Evolutionary conservation across 2,888 invertebrate species (phyloP), one percentile per base, ranked within the genome.

Genomic region (Metopia argyrocephala): DNA sequence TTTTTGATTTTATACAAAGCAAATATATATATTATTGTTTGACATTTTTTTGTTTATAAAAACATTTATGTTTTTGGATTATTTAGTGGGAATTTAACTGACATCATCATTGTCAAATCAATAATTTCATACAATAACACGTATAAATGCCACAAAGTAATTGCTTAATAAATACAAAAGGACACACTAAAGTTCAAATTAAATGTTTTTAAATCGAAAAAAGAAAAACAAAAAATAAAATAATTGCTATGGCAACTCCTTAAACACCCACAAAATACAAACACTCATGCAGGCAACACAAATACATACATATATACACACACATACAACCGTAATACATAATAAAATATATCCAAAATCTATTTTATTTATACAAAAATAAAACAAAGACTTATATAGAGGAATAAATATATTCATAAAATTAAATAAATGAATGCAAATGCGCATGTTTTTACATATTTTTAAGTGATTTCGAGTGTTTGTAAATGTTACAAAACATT

Each of bases 381-480:
- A 23, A 48, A 21, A 25, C 62, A 48, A 23, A 28, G 25, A 50
- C 48, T 28, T n/a, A 27, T 25, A 46, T n/a, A 62, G 3, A n/a
- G 25, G 27, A 56, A 38, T 52, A 65, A 73, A 62, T 21, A 64
- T 54, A n/a, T 23, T 57, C 25, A 64, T 69, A 64, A 7, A 56
- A 64, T 38, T 62, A 73, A 78, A 59, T 59, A 52, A 45, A 71
- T 18, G 15, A n/a, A 18, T 21, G 20, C n/a, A 64, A 79, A 64
- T 74, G 74, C 74, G 69, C 79, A 74, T 69, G 74, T 79, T 74
- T 79, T 74, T 74, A 74, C 28, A 57, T 28, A 74, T 69, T 46
- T 68, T 56, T 46, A 5, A 65, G 15, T 45, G 65, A 65, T 65
- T 78, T 70, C 57, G 50, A 78, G 70, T 65, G 50, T 70, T 59